These are phyloP conservation scores for Chloromyia formosa DNA, from an alignment of 2,888 invertebrate genomes.

Conservation along the genomic window DNA sequence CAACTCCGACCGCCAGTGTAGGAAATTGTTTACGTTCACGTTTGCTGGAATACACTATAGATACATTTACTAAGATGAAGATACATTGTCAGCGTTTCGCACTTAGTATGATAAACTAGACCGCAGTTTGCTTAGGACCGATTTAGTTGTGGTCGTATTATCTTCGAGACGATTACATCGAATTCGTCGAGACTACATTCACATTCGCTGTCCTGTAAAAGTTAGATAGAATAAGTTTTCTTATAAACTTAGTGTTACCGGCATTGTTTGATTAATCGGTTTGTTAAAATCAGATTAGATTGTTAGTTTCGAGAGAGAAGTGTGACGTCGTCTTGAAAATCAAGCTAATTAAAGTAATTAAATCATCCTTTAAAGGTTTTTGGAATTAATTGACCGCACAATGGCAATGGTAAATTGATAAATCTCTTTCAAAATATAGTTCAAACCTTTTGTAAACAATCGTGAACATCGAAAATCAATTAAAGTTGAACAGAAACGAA, in stretches of 20 bases:
- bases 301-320: too few species aligned
- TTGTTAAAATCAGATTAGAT: too few species aligned
- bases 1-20: background rate
- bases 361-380: too few species aligned
- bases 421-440: too few species aligned
- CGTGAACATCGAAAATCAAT: too few species aligned
- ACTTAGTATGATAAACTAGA: background rate
- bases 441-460: too few species aligned
- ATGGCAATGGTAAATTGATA: too few species aligned
- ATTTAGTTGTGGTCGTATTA: background rate
- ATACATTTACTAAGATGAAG: background rate
- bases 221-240: background rate
- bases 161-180: background rate
- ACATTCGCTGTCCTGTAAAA: background rate
- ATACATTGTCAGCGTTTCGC: background rate
- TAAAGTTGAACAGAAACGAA: too few species aligned
- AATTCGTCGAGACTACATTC: background rate
- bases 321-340: too few species aligned
- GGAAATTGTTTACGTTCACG: slow-evolving; percentile 10
- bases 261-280: background rate
- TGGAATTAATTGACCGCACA: too few species aligned
- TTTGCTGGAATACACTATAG: background rate
- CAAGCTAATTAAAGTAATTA: too few species aligned
- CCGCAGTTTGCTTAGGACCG: slow-evolving; percentile 18
- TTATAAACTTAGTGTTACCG: background rate